phyloP scores from a whole-genome alignment of 2,888 invertebrate genomes.

The Brachylomia viminalis region DNA sequence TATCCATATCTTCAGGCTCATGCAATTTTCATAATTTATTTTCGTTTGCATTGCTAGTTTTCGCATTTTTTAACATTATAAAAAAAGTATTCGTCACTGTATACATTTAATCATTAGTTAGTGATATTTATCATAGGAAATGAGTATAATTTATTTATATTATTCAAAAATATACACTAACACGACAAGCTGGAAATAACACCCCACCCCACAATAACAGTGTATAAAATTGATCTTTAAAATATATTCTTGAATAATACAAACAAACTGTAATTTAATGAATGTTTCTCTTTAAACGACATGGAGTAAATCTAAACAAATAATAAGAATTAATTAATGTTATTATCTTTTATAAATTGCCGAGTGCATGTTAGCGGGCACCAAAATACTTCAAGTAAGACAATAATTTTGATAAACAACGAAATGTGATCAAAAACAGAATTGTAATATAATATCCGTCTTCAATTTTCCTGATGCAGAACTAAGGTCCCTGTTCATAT shows the following conservation, averaged over 20 bases:
- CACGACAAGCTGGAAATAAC: neutral
- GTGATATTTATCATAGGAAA: slow-evolving; percentile 29
- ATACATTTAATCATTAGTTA: slow-evolving; percentile 36
- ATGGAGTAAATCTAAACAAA: slow-evolving; percentile 37
- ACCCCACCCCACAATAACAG: neutral
- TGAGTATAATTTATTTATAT: slow-evolving; percentile 34
- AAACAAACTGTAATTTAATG: slow-evolving; percentile 33
- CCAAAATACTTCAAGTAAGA: neutral
- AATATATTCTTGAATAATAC: slow-evolving; percentile 21
- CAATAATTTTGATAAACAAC: neutral
- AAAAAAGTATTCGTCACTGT: slow-evolving; percentile 41
- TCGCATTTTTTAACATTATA: neutral
- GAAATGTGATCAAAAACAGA: neutral
- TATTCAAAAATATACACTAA: slow-evolving; percentile 25
- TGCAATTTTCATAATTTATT: neutral
- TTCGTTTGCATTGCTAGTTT: neutral
- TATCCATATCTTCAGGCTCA: neutral
- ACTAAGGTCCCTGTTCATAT: neutral
- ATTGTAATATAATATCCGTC: no score
- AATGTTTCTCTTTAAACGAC: slow-evolving; percentile 31
- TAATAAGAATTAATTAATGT: slow-evolving; percentile 31
- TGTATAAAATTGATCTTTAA: neutral
- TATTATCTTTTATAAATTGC: slow-evolving; percentile 37
- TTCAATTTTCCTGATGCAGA: neutral
- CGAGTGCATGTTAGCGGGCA: slow-evolving; percentile 23